A percentile compares a stretch with the other conserved stretches of the same genome.
These are phyloP conservation scores for Leptinotarsa haldemani DNA, from an alignment of 2,888 invertebrate species.

Conservation along the genomic window DNA sequence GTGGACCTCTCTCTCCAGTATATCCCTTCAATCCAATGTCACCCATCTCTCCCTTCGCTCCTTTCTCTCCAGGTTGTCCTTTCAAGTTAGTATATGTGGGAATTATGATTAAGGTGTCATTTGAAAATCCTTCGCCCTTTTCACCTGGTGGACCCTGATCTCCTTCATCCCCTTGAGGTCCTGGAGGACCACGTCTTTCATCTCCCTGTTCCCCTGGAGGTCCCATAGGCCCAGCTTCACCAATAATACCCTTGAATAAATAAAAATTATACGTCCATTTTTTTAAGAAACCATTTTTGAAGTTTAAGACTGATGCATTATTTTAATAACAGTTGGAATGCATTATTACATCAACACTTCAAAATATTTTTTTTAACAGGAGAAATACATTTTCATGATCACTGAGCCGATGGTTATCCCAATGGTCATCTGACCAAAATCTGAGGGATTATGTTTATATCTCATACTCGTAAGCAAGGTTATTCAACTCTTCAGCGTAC, in stretches of 20 bases:
- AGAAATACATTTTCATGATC: no score
- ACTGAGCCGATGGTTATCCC: no score
- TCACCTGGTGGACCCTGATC: conserved; percentile 62
- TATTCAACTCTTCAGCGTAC: no score
- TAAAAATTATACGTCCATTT: not conserved
- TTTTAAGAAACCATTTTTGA: not conserved
- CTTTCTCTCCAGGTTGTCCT: conserved; percentile 63
- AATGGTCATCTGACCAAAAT: no score
- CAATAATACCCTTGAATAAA: conserved; percentile 52
- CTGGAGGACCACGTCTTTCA: conserved; percentile 56
- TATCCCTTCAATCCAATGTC: conserved; percentile 55
- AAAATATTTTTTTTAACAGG: no score
- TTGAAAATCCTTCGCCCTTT: conserved; percentile 48
- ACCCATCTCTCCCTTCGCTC: conserved; percentile 58
- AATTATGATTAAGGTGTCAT: conserved; percentile 36
- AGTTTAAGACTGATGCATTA: no score
- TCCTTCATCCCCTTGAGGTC: conserved; percentile 53
- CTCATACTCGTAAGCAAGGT: no score
- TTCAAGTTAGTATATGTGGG: conserved; percentile 51
- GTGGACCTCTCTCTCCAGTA: conserved; percentile 60
- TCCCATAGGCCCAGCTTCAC: conserved; percentile 64
- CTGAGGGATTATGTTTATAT: no score
- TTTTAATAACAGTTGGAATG: no score
- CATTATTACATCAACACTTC: no score
- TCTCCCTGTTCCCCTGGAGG: conserved; percentile 57